These are phyloP conservation scores for Orbicella faveolata DNA, from an alignment of 64 coral and sea anemone genomes.

Conservation along the genomic window DNA sequence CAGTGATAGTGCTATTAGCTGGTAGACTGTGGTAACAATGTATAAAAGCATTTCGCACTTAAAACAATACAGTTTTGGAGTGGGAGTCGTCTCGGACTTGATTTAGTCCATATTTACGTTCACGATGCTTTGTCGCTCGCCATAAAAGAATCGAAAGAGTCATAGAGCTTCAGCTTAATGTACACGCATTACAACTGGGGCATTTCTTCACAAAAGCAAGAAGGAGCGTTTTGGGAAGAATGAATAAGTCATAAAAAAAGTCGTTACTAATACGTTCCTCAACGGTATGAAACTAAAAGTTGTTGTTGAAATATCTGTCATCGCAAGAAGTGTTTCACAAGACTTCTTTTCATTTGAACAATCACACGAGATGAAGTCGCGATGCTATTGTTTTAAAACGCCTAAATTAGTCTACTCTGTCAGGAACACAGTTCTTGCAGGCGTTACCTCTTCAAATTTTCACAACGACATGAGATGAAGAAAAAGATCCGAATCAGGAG, in stretches of 20 bases:
- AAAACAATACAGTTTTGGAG: slow-evolving; percentile 8
- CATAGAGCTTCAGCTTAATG: not conserved
- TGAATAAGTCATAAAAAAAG: not conserved
- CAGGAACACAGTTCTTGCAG: not conserved
- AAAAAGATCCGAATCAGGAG: not conserved
- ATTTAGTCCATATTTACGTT: not conserved
- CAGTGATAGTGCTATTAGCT: slow-evolving; percentile 2
- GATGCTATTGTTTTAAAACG: not conserved
- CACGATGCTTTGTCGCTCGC: not conserved
- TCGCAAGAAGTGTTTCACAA: not conserved
- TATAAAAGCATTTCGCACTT: slow-evolving; percentile 28
- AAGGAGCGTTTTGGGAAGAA: not conserved
- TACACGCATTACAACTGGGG: not conserved
- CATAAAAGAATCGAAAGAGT: not conserved
- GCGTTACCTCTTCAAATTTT: not conserved
- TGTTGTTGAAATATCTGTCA: not conserved
- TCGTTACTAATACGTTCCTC: not conserved
- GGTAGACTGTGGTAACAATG: not conserved
- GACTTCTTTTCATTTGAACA: not conserved
- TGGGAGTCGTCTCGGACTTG: not conserved
- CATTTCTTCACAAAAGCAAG: not conserved
- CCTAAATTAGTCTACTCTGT: not conserved
- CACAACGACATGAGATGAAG: not conserved
- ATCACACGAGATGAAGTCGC: not conserved
- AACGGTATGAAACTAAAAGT: not conserved